phyloP scores from a whole-genome alignment of 2,113 vertebrate species.

The Centropristis striata region DNA sequence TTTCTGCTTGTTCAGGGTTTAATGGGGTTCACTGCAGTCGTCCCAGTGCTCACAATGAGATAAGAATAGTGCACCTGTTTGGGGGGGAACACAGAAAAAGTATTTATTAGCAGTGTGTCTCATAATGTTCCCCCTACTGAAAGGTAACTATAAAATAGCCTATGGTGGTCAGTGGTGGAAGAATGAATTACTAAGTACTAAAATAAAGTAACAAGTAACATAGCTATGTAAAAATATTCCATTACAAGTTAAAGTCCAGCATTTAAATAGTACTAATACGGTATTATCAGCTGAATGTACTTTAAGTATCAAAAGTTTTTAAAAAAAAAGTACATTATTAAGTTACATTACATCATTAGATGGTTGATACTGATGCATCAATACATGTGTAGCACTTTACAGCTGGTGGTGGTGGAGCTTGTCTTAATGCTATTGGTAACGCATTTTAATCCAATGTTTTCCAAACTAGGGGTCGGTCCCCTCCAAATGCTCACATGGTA shows the following conservation, averaged over 20 bases:
- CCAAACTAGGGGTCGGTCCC: too few species aligned
- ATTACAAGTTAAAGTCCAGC: background rate
- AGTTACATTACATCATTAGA: background rate
- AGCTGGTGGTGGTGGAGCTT: too few species aligned
- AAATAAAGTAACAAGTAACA: background rate
- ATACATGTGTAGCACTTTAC: background rate
- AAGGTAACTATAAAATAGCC: background rate
- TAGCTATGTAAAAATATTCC: background rate
- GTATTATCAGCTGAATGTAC: background rate
- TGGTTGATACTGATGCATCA: too few species aligned
- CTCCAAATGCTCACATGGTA: background rate
- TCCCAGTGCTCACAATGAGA: slow-evolving; percentile 21
- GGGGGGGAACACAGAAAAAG: slow-evolving; percentile 2
- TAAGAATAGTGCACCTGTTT: slow-evolving; percentile 23
- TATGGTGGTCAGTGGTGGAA: background rate
- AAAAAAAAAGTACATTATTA: too few species aligned
- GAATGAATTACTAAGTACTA: background rate
- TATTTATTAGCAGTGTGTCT: background rate
- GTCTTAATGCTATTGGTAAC: too few species aligned
- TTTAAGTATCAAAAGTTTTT: background rate
- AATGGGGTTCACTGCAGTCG: slow-evolving; percentile 31
- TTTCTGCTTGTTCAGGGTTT: slow-evolving; percentile 64
- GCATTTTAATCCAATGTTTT: too few species aligned
- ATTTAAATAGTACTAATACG: background rate
- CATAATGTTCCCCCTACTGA: background rate